phyloP scores from a whole-genome alignment of 1,140 invertebrate species.

The Orchesella cincta region DNA sequence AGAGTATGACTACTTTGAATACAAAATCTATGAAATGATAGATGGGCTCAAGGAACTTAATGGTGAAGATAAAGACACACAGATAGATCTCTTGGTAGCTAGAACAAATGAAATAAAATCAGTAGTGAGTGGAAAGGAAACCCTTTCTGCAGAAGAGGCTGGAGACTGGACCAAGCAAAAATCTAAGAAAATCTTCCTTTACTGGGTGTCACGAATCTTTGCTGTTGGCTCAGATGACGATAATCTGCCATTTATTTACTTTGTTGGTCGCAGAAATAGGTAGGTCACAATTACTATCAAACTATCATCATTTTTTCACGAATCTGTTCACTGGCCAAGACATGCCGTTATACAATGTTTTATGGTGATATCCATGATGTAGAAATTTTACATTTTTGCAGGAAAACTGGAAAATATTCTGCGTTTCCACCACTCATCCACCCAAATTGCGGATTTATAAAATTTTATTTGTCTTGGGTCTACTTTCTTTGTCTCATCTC shows the following conservation, averaged over 20 bases:
- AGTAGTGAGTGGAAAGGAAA: background rate
- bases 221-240: slow-evolving; percentile 32
- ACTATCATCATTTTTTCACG: no score
- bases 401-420: background rate
- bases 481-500: slow-evolving; percentile 25
- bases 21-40: slow-evolving; percentile 34
- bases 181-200: background rate
- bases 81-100: background rate
- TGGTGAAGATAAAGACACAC: background rate
- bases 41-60: slow-evolving; percentile 17
- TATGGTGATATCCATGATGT: no score
- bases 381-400: slow-evolving; percentile 16
- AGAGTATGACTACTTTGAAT: slow-evolving; percentile 36
- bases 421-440: slow-evolving; percentile 36
- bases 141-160: background rate
- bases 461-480: slow-evolving; percentile 18
- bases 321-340: no score
- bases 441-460: slow-evolving; percentile 40
- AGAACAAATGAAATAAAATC: background rate
- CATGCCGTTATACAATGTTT: no score
- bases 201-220: background rate
- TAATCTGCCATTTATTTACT: slow-evolving; percentile 44
- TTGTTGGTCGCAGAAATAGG: slow-evolving; percentile 17
- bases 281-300: no score
- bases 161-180: background rate